Evolutionary conservation across 2,888 invertebrate species (phyloP).

Genomic region (Drosophila macrothrix): DNA sequence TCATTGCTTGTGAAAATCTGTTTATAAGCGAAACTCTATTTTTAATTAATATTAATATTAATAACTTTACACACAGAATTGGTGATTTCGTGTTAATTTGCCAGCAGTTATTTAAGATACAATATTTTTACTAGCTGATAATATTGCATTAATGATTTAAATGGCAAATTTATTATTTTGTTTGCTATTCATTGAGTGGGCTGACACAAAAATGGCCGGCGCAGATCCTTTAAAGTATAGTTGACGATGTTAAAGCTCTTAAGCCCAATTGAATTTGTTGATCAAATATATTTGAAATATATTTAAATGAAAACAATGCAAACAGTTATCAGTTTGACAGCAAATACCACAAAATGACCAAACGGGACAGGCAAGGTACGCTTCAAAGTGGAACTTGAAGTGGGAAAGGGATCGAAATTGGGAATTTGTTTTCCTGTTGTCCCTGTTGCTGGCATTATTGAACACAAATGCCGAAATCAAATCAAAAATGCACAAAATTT

Average conservation of each 20-base stretch:
- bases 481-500: slow-evolving; percentile 72
- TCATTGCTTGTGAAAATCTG: not conserved
- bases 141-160: not conserved
- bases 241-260: slow-evolving; percentile 13
- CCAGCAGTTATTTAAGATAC: not conserved
- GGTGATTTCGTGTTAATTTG: not conserved
- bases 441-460: slow-evolving; percentile 43
- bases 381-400: not conserved
- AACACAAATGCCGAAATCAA: slow-evolving; percentile 72
- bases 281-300: slow-evolving; percentile 45
- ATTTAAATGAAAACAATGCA: slow-evolving; percentile 40
- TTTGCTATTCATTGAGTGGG: not conserved
- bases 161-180: not conserved
- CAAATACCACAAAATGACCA: slow-evolving; percentile 35
- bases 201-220: not conserved
- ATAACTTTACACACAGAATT: not conserved
- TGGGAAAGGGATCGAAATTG: slow-evolving; percentile 1
- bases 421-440: slow-evolving; percentile 7
- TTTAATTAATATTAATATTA: not conserved
- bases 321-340: slow-evolving; percentile 42
- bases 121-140: not conserved
- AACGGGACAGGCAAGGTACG: not conserved
- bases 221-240: not conserved
- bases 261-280: slow-evolving; percentile 39
- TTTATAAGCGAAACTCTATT: not conserved